Conservation (phyloP, 2,113 vertebrate species). For the Macheiramphus alcinus region DNA sequence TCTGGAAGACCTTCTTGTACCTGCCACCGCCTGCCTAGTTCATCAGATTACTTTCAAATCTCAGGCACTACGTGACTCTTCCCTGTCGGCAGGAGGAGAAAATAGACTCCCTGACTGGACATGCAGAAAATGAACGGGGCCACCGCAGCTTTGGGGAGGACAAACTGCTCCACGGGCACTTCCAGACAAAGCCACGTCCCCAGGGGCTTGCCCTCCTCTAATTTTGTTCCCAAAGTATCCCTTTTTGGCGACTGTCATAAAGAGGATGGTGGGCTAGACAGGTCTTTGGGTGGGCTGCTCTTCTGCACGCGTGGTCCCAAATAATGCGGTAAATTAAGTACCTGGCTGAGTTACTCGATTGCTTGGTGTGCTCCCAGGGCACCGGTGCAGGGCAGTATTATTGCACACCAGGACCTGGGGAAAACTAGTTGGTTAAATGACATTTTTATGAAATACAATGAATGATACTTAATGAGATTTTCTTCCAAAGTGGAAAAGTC, state of each 20-base stretch:
- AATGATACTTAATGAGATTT: neutral
- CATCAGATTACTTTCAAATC: slow-evolving; percentile 4
- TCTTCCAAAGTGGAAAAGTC: neutral
- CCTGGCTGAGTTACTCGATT: neutral
- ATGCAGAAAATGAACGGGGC: neutral
- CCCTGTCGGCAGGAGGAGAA: slow-evolving; percentile 8
- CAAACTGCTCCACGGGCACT: neutral
- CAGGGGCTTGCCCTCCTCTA: neutral
- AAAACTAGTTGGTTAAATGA: neutral
- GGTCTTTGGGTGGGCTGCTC: neutral
- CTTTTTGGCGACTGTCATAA: neutral
- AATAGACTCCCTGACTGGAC: slow-evolving; percentile 27
- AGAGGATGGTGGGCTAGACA: neutral
- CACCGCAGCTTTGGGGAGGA: neutral
- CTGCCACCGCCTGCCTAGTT: slow-evolving; percentile 46
- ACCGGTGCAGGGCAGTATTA: neutral
- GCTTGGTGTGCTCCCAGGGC: neutral
- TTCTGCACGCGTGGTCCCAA: fast-evolving
- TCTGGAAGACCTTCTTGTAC: slow-evolving; percentile 53
- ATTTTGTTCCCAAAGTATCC: neutral
- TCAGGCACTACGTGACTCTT: slow-evolving; percentile 2
- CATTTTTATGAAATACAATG: neutral
- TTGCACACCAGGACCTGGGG: neutral
- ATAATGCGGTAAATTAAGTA: fast-evolving
- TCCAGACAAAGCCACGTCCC: neutral